Base-by-base conservation (phyloP, 2,797 vertebrate genomes). In the Bovichtus variegatus region DNA sequence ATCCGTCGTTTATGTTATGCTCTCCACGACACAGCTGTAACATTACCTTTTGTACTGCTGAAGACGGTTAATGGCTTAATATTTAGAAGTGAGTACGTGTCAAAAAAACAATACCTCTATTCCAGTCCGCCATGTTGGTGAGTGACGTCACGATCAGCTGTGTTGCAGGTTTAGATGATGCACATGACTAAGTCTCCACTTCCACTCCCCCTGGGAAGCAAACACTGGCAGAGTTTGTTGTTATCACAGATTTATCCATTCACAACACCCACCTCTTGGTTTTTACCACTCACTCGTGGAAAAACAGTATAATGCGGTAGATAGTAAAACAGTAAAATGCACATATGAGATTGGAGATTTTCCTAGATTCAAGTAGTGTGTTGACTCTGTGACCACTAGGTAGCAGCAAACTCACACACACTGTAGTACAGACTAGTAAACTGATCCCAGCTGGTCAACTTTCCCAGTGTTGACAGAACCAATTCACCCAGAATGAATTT, bases 51-150 rank as follows among this genome's bases (percentile, higher is more conserved):
- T 2, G 7, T 5, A 11, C 4, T 3, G 13, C 11, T 31, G 2
- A 0, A 71, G 15, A 46, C 21, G 1, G 8, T 25, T 9, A 21
- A 63, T 0, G 1, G 2, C 0, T 4, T 2, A 43, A 71, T 16
- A 58, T 50, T 16, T 16, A 63, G 3, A 80, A 74, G 55, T 82
- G 87, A 86, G 70, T 80, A 92, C 91, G 90, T 94, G 92, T 93
- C 87, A 80, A 68, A 80, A 68, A 23, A 53, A 57, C n/a, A 25
- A 25, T 6, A 94, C 94, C 92, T 92, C 92, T 82, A 18, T 89
- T 91, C 93, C 93, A 93, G 81, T 93, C 93, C 77, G 93, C 93
- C 94, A 94, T 94, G 75, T 91, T 92, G 79, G 2, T 1, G 16
- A 21, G 18, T 87, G 84, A 89, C 76, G 90, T 83, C 67, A 78